A percentile compares a stretch with the other conserved stretches of the same genome.
These are phyloP conservation scores for Physocephala rufipes DNA, from an alignment of 2,888 invertebrate genomes.

Conservation along the genomic window DNA sequence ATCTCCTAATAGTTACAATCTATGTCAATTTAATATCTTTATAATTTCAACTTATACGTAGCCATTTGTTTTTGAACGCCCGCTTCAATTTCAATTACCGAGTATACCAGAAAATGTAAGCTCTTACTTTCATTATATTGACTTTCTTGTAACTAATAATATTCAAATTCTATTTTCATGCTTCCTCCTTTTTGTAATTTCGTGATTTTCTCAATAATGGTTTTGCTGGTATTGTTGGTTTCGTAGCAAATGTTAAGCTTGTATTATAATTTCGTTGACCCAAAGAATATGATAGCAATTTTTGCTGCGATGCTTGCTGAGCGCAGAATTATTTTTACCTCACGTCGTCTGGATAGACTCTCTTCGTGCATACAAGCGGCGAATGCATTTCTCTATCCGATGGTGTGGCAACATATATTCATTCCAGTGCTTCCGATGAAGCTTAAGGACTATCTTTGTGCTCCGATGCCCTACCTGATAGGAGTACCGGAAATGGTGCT, in stretches of 20 bases:
- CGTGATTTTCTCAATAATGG: conserved; percentile 13
- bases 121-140: not conserved
- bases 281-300: conserved; percentile 92
- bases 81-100: conserved; percentile 84
- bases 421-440: conserved; percentile 93
- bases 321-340: conserved; percentile 91
- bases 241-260: conserved; percentile 93
- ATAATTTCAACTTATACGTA: conserved; percentile 67
- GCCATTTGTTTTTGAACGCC: conserved; percentile 82
- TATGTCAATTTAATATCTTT: not conserved
- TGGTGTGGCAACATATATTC: conserved; percentile 99
- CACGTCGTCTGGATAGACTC: conserved; percentile 85
- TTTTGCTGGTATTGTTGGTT: conserved; percentile 44
- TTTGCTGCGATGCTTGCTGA: conserved; percentile 97
- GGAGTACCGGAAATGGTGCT: conserved; percentile 90
- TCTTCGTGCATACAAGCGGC: conserved; percentile 95
- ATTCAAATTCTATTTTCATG: not conserved
- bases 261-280: conserved; percentile 97
- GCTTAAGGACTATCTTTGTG: conserved; percentile 88
- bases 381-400: conserved; percentile 93
- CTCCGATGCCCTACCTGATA: conserved; percentile 98
- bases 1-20: not conserved
- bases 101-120: conserved; percentile 96
- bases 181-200: conserved; percentile 3
- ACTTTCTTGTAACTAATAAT: not conserved